phyloP scores from a whole-genome alignment of 2,888 invertebrate species.

The Eupithecia tripunctaria region DNA sequence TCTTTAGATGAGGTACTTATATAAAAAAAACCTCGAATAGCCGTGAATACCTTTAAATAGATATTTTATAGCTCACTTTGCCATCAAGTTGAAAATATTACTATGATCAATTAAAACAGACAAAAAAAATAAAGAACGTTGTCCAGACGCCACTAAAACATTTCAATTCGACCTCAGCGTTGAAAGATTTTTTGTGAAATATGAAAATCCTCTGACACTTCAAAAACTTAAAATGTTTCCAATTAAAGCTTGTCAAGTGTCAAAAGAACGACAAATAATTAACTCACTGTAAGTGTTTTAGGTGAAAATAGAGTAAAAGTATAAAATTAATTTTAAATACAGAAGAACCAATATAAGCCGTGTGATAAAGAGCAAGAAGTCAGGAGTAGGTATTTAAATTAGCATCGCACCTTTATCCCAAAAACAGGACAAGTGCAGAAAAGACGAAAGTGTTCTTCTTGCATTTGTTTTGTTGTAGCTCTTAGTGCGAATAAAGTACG shows the following conservation, averaged over 20 bases:
- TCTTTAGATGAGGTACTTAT: too few relatives aligned
- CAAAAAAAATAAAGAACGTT: background rate
- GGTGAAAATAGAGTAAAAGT: conserved; percentile 5
- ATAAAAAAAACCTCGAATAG: background rate
- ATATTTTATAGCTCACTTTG: background rate
- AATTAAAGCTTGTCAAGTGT: conserved; percentile 10
- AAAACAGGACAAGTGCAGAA: conserved; percentile 22
- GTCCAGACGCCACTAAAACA: background rate
- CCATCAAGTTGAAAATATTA: background rate
- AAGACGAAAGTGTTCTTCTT: background rate
- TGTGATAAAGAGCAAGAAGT: conserved; percentile 27
- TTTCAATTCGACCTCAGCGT: background rate
- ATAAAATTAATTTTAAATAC: conserved; percentile 12
- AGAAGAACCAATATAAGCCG: conserved; percentile 25
- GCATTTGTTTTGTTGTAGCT: conserved; percentile 17
- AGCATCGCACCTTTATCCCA: conserved; percentile 8
- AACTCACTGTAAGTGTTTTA: conserved; percentile 9
- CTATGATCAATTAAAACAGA: background rate
- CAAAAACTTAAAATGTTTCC: conserved; percentile 3
- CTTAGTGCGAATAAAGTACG: conserved; percentile 14
- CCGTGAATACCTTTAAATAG: background rate
- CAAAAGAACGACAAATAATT: background rate
- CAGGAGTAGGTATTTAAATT: conserved; percentile 24
- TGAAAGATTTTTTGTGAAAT: conserved; percentile 2
- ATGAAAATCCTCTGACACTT: conserved; percentile 6